These are phyloP conservation scores for Conchocele bisecta DNA, from an alignment of 2,888 invertebrate genomes.

Conservation along the genomic window DNA sequence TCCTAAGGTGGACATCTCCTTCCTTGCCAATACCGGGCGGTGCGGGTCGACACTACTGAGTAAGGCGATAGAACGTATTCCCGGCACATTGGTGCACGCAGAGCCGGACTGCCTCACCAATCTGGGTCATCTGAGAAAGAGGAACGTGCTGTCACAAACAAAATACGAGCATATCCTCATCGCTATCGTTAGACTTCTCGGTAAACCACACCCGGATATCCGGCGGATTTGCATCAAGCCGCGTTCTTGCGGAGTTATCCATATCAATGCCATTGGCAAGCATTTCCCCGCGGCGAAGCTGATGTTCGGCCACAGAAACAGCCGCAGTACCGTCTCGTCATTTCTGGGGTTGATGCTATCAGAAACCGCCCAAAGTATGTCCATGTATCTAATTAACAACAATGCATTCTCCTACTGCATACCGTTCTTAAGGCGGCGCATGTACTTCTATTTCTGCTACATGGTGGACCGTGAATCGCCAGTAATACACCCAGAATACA, in stretches of 20 bases:
- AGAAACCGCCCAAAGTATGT: conserved; percentile 26
- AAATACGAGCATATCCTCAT: conserved; percentile 31
- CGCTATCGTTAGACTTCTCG: conserved; percentile 44
- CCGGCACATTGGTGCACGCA: conserved; percentile 49
- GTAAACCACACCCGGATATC: conserved; percentile 39
- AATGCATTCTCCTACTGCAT: conserved; percentile 30
- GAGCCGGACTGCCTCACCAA: conserved; percentile 63
- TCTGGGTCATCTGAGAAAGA: conserved; percentile 26
- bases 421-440: conserved; percentile 30
- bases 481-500: not conserved
- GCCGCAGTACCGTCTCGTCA: conserved; percentile 52
- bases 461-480: conserved; percentile 11
- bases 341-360: conserved; percentile 37
- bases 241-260: conserved; percentile 37
- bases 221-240: conserved; percentile 53
- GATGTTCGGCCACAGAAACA: conserved; percentile 61
- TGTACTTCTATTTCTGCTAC: conserved; percentile 30
- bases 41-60: conserved; percentile 65
- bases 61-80: conserved; percentile 60
- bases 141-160: not conserved
- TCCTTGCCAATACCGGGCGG: conserved; percentile 64
- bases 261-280: conserved; percentile 28
- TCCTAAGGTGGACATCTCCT: conserved; percentile 36
- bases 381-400: conserved; percentile 38
- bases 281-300: conserved; percentile 45